phyloP scores from a whole-genome alignment of 2,888 invertebrate species.

The Pandemis heparana region DNA sequence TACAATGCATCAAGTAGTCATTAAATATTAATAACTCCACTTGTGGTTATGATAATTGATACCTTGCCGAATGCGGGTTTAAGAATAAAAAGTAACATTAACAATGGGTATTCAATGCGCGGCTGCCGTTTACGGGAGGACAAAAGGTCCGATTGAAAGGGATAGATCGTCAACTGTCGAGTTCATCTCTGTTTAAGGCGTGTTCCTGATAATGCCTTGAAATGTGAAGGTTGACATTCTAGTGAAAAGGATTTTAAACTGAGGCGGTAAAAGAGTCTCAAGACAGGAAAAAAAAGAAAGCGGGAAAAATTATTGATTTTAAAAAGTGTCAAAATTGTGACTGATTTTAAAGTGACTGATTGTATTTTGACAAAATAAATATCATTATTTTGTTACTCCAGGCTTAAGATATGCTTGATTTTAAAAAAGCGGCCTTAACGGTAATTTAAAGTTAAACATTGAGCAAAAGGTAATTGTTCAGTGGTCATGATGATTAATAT shows the following conservation, averaged over 20 bases:
- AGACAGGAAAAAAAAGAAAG: too few species aligned
- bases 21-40: constrained; percentile 51
- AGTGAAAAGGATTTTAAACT: background rate
- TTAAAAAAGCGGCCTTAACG: background rate
- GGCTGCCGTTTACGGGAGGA: constrained; percentile 78
- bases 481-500: background rate
- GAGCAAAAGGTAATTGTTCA: background rate
- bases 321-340: too few species aligned
- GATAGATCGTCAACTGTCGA: constrained; percentile 74
- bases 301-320: too few species aligned
- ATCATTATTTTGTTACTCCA: too few species aligned
- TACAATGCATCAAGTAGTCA: constrained; percentile 1
- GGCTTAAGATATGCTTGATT: too few species aligned
- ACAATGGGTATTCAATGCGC: constrained; percentile 71
- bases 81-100: constrained; percentile 63
- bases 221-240: background rate
- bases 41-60: constrained; percentile 74
- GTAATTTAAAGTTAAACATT: background rate
- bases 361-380: too few species aligned
- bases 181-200: constrained; percentile 13
- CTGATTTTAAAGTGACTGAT: too few species aligned
- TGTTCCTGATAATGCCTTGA: constrained; percentile 12
- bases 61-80: constrained; percentile 57
- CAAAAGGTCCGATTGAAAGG: constrained; percentile 77
- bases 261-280: too few species aligned